A percentile compares a stretch with the other conserved stretches of the same genome.
These are phyloP conservation scores for Brenthis ino DNA, from an alignment of 2,888 invertebrate species.

Conservation along the genomic window DNA sequence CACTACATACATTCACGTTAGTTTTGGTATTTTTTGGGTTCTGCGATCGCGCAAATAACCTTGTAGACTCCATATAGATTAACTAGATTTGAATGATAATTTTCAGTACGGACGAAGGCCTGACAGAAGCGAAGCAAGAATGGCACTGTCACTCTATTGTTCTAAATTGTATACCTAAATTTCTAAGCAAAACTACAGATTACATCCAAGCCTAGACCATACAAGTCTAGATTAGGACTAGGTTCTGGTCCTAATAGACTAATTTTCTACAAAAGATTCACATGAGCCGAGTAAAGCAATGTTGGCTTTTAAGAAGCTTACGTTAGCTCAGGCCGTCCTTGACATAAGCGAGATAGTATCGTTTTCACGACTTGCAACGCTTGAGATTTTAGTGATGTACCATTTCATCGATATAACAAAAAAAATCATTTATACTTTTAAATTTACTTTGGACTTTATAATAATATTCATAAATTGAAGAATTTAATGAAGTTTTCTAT, in stretches of 20 bases:
- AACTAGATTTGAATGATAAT: too few species aligned
- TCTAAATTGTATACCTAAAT: neutral
- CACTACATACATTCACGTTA: too few species aligned
- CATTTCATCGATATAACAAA: constrained; percentile 2
- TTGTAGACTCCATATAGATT: too few species aligned
- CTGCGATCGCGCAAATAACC: too few species aligned
- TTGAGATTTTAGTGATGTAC: constrained; percentile 46
- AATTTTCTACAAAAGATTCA: constrained; percentile 34
- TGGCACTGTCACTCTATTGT: neutral
- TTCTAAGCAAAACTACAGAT: neutral
- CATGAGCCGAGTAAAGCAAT: constrained; percentile 28
- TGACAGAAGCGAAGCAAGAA: too few species aligned
- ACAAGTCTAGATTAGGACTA: neutral
- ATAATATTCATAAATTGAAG: neutral
- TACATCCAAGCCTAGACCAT: neutral
- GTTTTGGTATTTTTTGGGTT: too few species aligned
- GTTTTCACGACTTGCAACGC: constrained; percentile 61
- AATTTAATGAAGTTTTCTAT: too few species aligned
- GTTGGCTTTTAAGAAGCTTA: constrained; percentile 57
- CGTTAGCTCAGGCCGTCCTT: constrained; percentile 60
- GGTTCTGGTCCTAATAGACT: constrained; percentile 22
- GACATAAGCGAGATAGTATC: constrained; percentile 60
- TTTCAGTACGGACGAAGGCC: too few species aligned
- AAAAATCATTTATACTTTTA: neutral
- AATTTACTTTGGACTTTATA: neutral